A percentile compares a stretch with the other conserved stretches of the same genome.
phyloP scores from a whole-genome alignment of 2,888 invertebrate genomes.

The Melanargia galathea region DNA sequence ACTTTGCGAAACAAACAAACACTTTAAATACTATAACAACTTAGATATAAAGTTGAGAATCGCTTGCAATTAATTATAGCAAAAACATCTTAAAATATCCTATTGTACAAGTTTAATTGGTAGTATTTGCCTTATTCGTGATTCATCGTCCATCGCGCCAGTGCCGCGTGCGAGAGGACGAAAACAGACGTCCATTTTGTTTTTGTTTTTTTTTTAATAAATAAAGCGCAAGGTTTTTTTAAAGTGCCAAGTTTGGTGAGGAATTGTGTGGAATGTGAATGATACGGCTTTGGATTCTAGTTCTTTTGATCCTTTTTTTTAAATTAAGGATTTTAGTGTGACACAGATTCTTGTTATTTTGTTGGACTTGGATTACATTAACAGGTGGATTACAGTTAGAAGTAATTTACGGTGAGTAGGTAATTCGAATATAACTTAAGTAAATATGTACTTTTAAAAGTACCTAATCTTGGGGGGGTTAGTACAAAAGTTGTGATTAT shows the following conservation, averaged over 20 bases:
- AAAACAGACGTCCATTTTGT: constrained; percentile 54
- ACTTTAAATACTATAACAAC: constrained; percentile 41
- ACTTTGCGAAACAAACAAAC: constrained; percentile 28
- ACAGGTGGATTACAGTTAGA: neutral
- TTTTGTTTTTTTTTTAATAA: constrained; percentile 50
- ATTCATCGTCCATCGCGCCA: constrained; percentile 73
- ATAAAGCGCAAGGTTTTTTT: constrained; percentile 18
- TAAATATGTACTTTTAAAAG: too few relatives aligned
- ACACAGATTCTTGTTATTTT: neutral
- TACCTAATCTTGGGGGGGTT: too few relatives aligned
- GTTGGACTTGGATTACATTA: too few relatives aligned
- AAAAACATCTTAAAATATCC: constrained; percentile 50
- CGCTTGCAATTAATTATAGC: constrained; percentile 47
- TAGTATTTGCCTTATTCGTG: constrained; percentile 76
- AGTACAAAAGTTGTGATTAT: too few relatives aligned
- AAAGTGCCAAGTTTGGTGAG: constrained; percentile 50
- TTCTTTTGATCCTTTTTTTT: constrained; percentile 1
- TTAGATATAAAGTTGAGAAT: constrained; percentile 53
- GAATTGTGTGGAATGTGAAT: constrained; percentile 5
- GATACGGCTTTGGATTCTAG: constrained; percentile 11
- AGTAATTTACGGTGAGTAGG: neutral
- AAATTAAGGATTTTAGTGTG: neutral
- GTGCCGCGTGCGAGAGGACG: constrained; percentile 62
- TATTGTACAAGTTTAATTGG: constrained; percentile 68
- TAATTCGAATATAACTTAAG: too few relatives aligned